phyloP scores from a whole-genome alignment of 2,888 invertebrate species.

The Cataglyphis albicans region DNA sequence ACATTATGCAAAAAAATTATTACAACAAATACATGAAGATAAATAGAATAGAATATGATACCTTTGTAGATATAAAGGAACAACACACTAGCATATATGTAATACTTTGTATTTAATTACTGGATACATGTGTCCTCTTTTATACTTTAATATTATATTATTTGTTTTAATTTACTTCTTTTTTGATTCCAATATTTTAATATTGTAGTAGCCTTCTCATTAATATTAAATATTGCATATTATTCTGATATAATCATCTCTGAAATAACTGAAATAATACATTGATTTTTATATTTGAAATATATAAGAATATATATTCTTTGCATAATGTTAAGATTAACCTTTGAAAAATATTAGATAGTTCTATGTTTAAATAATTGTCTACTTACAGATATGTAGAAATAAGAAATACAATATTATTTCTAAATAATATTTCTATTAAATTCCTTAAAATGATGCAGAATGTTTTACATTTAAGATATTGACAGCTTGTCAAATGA shows the following conservation, averaged over 20 bases:
- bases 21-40: background rate
- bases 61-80: slow-evolving; percentile 15
- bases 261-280: background rate
- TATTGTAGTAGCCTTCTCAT: slow-evolving; percentile 12
- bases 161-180: background rate
- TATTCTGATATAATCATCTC: slow-evolving; percentile 42
- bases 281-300: background rate
- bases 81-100: background rate
- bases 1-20: background rate
- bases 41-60: background rate
- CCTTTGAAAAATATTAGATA: background rate
- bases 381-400: background rate
- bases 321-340: background rate
- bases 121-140: background rate
- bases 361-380: background rate
- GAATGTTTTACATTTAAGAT: background rate
- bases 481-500: background rate
- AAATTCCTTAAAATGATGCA: background rate
- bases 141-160: background rate
- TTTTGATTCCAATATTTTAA: slow-evolving; percentile 7
- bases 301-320: background rate
- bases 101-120: slow-evolving; percentile 6
- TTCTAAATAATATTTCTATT: background rate
- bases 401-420: slow-evolving; percentile 17
- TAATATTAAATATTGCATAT: slow-evolving; percentile 57